Evolutionary conservation across 2,888 invertebrate genomes (phyloP).

Genomic region (Rhamphomyia laevipes): DNA sequence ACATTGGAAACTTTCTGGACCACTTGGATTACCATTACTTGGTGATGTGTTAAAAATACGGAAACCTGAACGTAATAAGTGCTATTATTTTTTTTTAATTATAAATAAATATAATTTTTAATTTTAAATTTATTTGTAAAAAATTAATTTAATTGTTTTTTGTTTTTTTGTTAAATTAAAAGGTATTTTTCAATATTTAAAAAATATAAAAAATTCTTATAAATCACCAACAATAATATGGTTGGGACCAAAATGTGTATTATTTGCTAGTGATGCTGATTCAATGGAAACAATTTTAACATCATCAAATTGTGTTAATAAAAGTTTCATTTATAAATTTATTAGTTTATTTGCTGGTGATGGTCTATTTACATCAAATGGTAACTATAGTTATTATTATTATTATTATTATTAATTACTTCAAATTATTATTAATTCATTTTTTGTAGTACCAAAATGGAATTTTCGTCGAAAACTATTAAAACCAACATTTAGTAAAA

Average conservation of each 20-base stretch:
- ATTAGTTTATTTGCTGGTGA: slow-evolving; percentile 29
- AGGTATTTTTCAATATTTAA: no score
- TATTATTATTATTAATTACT: not conserved
- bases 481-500: slow-evolving; percentile 32
- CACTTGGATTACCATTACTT: slow-evolving; percentile 28
- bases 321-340: slow-evolving; percentile 30
- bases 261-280: slow-evolving; percentile 29
- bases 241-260: slow-evolving; percentile 31
- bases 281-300: slow-evolving; percentile 31
- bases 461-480: slow-evolving; percentile 32
- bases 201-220: slow-evolving; percentile 14
- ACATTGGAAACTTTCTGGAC: slow-evolving; percentile 28
- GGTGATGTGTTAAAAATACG: slow-evolving; percentile 30
- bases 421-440: not conserved
- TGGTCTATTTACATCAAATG: slow-evolving; percentile 31
- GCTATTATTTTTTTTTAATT: no score
- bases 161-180: no score
- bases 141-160: no score
- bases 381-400: slow-evolving; percentile 13
- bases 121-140: no score
- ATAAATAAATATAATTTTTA: no score
- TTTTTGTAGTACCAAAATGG: slow-evolving; percentile 27
- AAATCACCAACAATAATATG: slow-evolving; percentile 27
- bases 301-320: slow-evolving; percentile 30
- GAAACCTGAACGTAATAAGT: slow-evolving; percentile 31